Evolutionary conservation across 2,888 invertebrate species (phyloP).

Genomic region (Camponotus fellah): DNA sequence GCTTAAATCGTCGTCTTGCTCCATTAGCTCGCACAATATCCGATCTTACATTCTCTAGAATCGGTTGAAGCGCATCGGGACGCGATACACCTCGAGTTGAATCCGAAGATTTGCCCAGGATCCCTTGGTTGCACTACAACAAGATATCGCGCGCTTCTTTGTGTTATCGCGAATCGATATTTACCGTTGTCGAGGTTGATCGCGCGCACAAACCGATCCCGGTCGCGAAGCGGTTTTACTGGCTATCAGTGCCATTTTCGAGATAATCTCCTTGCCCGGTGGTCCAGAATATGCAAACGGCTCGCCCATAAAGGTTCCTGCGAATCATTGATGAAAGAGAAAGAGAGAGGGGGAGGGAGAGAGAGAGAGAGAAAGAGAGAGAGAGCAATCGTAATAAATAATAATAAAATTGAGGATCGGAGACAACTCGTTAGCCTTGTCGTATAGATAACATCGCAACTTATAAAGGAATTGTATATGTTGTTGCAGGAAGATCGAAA

Average conservation of each 20-base stretch:
- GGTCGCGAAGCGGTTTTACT: constrained; percentile 55
- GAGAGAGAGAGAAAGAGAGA: neutral
- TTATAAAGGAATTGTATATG: neutral
- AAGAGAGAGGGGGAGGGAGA: neutral
- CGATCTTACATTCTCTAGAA: neutral
- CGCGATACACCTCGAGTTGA: constrained; percentile 3
- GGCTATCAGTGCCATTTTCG: constrained; percentile 68
- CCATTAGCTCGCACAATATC: constrained; percentile 19
- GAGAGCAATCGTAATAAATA: constrained; percentile 76
- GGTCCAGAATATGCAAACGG: constrained; percentile 75
- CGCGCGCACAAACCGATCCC: constrained; percentile 56
- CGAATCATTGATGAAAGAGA: constrained; percentile 30
- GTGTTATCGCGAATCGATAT: constrained; percentile 64
- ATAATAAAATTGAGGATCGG: constrained; percentile 72
- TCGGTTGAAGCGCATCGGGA: neutral
- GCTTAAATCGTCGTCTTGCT: constrained; percentile 31
- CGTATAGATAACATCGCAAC: constrained; percentile 20
- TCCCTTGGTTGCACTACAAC: neutral
- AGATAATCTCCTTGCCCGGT: constrained; percentile 73
- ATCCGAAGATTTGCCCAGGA: neutral
- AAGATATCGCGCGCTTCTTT: constrained; percentile 49
- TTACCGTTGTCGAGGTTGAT: constrained; percentile 73
- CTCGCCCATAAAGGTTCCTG: constrained; percentile 38
- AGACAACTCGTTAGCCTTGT: constrained; percentile 81
- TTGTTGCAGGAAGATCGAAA: neutral